Percentiles rank a stretch among this genome's conserved stretches.
Evolutionary conservation across 2,113 vertebrate species (phyloP).

Genomic region (Macquaria ambigua): DNA sequence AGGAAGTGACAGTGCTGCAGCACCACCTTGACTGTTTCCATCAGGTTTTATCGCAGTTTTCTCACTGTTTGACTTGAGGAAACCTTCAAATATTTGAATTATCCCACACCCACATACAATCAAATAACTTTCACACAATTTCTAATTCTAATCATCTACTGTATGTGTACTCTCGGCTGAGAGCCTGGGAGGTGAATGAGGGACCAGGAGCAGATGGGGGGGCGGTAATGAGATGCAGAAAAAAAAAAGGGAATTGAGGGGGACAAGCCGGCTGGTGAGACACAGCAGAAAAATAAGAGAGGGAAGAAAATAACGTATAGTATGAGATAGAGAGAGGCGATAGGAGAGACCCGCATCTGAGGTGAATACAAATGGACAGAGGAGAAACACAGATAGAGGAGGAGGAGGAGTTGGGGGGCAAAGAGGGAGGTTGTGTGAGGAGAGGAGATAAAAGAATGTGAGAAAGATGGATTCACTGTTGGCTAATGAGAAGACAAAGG

Average conservation of each 20-base stretch:
- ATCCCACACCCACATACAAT: slow-evolving; percentile 29
- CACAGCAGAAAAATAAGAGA: slow-evolving; percentile 65
- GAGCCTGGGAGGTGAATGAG: slow-evolving; percentile 50
- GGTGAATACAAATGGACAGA: slow-evolving; percentile 83
- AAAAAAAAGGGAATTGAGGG: slow-evolving; percentile 63
- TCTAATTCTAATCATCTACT: slow-evolving; percentile 63
- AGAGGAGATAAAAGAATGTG: slow-evolving; percentile 77
- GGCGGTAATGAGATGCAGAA: slow-evolving; percentile 74
- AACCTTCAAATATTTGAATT: slow-evolving; percentile 61
- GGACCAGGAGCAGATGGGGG: slow-evolving; percentile 72
- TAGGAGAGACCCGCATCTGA: slow-evolving; percentile 74
- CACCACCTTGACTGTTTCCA: slow-evolving; percentile 34
- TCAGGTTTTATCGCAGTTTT: slow-evolving; percentile 32
- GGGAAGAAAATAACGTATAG: slow-evolving; percentile 77
- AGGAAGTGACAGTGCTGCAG: slow-evolving; percentile 35
- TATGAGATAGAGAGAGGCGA: slow-evolving; percentile 75
- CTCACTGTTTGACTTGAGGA: slow-evolving; percentile 22
- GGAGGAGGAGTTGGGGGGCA: slow-evolving; percentile 13
- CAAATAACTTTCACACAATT: slow-evolving; percentile 43
- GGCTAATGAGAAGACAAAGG: slow-evolving; percentile 82
- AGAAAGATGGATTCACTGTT: slow-evolving; percentile 80
- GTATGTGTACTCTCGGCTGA: slow-evolving; percentile 48
- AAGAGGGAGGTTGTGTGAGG: slow-evolving; percentile 57
- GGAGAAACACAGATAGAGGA: slow-evolving; percentile 55
- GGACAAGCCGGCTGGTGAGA: slow-evolving; percentile 71